A percentile compares a stretch with the other conserved stretches of the same genome.
Evolutionary conservation across 2,797 vertebrate species (phyloP).

Genomic region (Lemur catta): DNA sequence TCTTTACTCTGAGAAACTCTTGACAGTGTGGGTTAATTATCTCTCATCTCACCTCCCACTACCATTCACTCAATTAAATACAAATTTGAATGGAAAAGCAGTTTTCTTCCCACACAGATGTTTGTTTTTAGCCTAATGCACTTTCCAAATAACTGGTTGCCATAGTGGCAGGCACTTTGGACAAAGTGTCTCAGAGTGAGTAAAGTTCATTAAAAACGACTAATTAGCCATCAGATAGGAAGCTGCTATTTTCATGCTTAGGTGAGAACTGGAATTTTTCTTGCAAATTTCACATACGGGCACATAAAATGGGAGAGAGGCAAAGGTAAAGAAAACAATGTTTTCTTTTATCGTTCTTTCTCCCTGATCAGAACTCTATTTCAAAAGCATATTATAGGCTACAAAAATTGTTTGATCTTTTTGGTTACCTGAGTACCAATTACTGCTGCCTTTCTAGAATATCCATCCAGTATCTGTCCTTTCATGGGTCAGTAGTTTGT

Average conservation of each 20-base stretch:
- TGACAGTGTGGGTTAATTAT: constrained; percentile 8
- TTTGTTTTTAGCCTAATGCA: constrained; percentile 67
- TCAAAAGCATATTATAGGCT: constrained; percentile 53
- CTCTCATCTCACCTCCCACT: constrained; percentile 4
- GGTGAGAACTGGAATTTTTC: not conserved
- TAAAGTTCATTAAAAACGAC: constrained; percentile 62
- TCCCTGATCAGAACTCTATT: not conserved
- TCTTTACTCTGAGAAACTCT: not conserved
- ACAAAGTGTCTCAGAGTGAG: constrained; percentile 51
- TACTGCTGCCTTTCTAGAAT: constrained; percentile 29
- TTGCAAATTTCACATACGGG: not conserved
- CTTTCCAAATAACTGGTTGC: constrained; percentile 55
- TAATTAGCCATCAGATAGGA: constrained; percentile 49
- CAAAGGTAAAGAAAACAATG: not conserved
- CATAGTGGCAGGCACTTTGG: constrained; percentile 52
- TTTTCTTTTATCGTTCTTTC: not conserved
- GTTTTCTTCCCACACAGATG: constrained; percentile 57
- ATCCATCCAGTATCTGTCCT: constrained; percentile 7
- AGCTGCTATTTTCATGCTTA: constrained; percentile 41
- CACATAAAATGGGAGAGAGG: not conserved
- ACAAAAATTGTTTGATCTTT: constrained; percentile 56
- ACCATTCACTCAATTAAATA: constrained; percentile 58
- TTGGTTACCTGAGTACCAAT: constrained; percentile 50
- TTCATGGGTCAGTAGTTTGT: constrained; percentile 51
- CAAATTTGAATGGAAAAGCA: constrained; percentile 24